Evolutionary conservation across 2,888 invertebrate genomes (phyloP), one percentile per base, ranked within the genome.

Genomic region (Ischnus inquisitorius): DNA sequence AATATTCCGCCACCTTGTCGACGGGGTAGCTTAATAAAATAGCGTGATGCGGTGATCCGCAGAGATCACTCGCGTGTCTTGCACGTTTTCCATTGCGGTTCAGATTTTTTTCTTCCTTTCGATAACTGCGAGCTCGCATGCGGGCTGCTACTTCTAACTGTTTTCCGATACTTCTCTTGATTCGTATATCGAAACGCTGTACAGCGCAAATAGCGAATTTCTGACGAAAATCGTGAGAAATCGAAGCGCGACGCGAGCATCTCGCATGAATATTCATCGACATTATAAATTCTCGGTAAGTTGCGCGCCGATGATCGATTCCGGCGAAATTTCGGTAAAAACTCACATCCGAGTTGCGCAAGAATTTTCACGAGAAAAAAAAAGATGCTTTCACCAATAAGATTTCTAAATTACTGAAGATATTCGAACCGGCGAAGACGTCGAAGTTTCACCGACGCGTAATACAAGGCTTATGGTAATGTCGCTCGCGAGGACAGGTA

Each of bases 341-440:
- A 79, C 54, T 79, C 79, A 43, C 72, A 79, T 72, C 64, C 43
- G n/a, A 14, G 12, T 71, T 19, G 41, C 62, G 76, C 64, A 68
- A 76, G n/a, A 43, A 65, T 75, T 80, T 71, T 75, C 80, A 64
- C 57, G 62, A 62, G 39, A 28, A 68, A 57, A 12, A 22, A 48
- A 48, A 48, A n/a, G 51, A 62, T 57, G 81, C 81, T 81, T 81
- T 81, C 81, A 76, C 81, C 69, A 68, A 76, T 76, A 16, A 43
- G 64, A 81, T 81, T 76, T 81, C 75, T 64, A 64, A 76, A 76
- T 79, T 46, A 57, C 28, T 19, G 65, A 67, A 57, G 34, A 67
- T 78, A 34, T 39, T 19, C 64, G 57, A 67, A 34, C 39, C 51
- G 5, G 14, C 25, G 16, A 12, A 51, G 12, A 16, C 62, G 34